These are phyloP conservation scores for Heteromormyrus szaboi DNA, from an alignment of 2,797 vertebrate species.

Conservation along the genomic window DNA sequence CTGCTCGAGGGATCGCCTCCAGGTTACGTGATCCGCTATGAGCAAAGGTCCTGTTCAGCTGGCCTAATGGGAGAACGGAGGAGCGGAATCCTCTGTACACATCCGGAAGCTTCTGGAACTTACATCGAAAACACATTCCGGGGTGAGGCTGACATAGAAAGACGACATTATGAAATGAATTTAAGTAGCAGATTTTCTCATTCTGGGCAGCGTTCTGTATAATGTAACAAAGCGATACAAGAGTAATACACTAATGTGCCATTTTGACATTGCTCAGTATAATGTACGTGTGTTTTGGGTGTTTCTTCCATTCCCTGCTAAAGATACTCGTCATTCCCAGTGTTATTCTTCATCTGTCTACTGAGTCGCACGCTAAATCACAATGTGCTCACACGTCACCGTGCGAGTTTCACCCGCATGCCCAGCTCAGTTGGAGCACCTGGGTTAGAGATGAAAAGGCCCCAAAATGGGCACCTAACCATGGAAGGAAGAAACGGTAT, in stretches of 20 bases:
- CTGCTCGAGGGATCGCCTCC: not conserved
- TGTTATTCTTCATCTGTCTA: not conserved
- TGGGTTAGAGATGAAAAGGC: not conserved
- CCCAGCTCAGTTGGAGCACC: not conserved
- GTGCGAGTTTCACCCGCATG: not conserved
- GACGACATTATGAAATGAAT: not conserved
- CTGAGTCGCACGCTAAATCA: not conserved
- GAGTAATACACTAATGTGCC: not conserved
- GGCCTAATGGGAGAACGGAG: not conserved
- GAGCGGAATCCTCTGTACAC: not conserved
- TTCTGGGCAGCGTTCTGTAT: not conserved
- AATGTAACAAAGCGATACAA: not conserved
- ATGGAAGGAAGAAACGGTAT: not conserved
- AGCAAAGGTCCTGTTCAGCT: not conserved
- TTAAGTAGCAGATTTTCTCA: not conserved
- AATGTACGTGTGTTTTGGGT: not conserved
- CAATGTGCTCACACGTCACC: not conserved
- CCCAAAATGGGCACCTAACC: not conserved
- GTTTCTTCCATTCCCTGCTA: not conserved
- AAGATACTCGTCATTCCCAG: not conserved
- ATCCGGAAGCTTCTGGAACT: not conserved
- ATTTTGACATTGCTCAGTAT: not conserved
- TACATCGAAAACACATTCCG: not conserved
- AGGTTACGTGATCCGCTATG: not conserved
- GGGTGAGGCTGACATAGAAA: not conserved